Base-by-base conservation (phyloP, 2,888 invertebrate species). In the Aricia artaxerxes region DNA sequence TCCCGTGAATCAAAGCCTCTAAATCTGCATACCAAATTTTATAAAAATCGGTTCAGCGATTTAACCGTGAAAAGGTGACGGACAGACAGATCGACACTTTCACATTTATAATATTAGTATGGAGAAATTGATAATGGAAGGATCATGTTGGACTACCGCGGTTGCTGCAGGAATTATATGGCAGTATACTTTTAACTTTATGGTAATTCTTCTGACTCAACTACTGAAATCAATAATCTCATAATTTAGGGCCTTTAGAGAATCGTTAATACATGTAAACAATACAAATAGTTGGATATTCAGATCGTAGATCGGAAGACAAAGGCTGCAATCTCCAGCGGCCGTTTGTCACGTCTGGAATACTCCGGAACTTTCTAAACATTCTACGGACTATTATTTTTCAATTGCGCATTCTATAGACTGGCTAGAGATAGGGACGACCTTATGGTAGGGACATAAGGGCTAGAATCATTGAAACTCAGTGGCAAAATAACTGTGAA, bases 271-370 rank as follows among this genome's bases (percentile, higher is more conserved):
- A 16, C 4, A 69, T 4, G 64, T 31, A 31, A 64, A 64, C 24
- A 64, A 64, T 64, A 64, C 64, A 64, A 69, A 69, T 69, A 69
- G 35, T 38, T 35, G 57, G 57, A 16, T 13, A 69, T 69, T 69
- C 69, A 69, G 69, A 69, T 38, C 35, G 35, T 13, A 35, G 69
- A 69, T 69, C 69, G 69, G 69, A 24, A 75, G 49, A 76, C 76
- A 76, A 76, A 31, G 16, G 35, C 40, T 73, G 61, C 80, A 79
- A 79, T 79, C 79, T 72, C 77, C 72, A 77, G 4, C 75, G 80
- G 80, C 81, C 82, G 82, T 82, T 82, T 82, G 82, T 82, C 82
- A 82, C 81, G 82, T 81, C 81, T 80, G 73, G 79, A 80, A 82
- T 80, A 82, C 53, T 80, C 82, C 77, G 73, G 78, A 80, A 82